These are phyloP conservation scores for Thera britannica DNA, from an alignment of 2,888 invertebrate genomes.

Conservation along the genomic window DNA sequence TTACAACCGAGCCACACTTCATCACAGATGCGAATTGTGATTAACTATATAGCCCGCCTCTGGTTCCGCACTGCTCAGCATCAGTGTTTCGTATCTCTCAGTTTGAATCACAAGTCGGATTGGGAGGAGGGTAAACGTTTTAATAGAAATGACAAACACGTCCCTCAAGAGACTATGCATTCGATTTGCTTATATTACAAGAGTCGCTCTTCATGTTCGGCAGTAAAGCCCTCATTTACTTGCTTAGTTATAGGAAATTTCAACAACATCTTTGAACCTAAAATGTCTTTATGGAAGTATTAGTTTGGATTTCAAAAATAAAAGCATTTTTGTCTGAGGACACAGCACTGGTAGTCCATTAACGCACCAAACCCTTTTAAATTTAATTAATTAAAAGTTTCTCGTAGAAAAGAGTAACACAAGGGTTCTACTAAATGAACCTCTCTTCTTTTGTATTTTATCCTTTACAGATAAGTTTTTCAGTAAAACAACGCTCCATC, in stretches of 20 bases:
- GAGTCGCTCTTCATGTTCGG: slow-evolving; percentile 8
- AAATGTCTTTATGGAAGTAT: not conserved
- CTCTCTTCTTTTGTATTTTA: slow-evolving; percentile 82
- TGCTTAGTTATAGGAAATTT: not conserved
- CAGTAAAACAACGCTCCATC: slow-evolving; percentile 80
- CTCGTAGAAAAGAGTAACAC: slow-evolving; percentile 69
- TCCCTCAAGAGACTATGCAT: slow-evolving; percentile 31
- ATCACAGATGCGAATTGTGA: slow-evolving; percentile 81
- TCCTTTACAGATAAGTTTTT: slow-evolving; percentile 78
- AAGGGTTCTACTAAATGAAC: slow-evolving; percentile 75
- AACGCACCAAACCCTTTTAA: slow-evolving; percentile 62
- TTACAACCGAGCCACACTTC: slow-evolving; percentile 80
- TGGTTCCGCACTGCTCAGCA: slow-evolving; percentile 58
- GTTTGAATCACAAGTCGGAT: slow-evolving; percentile 59
- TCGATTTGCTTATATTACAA: slow-evolving; percentile 27
- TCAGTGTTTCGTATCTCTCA: slow-evolving; percentile 47
- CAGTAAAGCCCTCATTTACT: not conserved
- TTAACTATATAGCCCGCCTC: slow-evolving; percentile 72
- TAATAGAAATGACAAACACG: slow-evolving; percentile 53
- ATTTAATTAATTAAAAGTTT: slow-evolving; percentile 83
- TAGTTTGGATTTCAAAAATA: not conserved
- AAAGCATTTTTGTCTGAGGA: slow-evolving; percentile 15
- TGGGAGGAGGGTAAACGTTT: slow-evolving; percentile 56
- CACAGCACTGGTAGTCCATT: slow-evolving; percentile 23
- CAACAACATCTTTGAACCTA: not conserved